phyloP scores from a whole-genome alignment of 2,797 vertebrate species.

The Meriones psammophilus region DNA sequence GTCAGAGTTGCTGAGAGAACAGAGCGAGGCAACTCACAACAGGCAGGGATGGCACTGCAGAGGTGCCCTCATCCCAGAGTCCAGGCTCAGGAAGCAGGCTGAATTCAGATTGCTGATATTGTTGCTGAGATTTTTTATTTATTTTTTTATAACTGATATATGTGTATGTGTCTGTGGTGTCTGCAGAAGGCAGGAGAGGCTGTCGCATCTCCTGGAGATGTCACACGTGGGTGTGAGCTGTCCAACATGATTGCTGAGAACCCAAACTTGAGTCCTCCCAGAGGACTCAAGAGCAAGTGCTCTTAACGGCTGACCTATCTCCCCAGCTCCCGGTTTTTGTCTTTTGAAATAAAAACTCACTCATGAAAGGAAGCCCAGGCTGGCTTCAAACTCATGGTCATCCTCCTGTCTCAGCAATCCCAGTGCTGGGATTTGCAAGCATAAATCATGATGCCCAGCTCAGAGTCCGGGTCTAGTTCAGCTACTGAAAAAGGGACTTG shows the following conservation, averaged over 20 bases:
- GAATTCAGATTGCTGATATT: not conserved
- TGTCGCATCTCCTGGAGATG: not conserved
- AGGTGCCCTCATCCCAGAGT: not conserved
- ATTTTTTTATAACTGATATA: not conserved
- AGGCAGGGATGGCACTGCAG: not conserved
- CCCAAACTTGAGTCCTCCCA: not conserved
- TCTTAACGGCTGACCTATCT: not conserved
- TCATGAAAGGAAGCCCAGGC: not conserved
- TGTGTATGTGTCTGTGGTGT: not conserved
- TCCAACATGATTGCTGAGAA: not conserved
- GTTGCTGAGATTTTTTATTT: not conserved
- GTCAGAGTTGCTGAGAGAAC: not conserved
- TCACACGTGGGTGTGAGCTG: not conserved
- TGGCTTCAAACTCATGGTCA: not conserved
- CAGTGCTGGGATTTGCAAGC: not conserved
- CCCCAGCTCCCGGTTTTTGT: not conserved
- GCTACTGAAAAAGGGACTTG: not conserved
- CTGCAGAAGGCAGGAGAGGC: not conserved
- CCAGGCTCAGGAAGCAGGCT: not conserved
- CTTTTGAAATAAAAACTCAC: not conserved
- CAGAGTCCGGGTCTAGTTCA: not conserved
- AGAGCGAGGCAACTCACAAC: not conserved
- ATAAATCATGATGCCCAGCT: not conserved
- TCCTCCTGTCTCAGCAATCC: not conserved
- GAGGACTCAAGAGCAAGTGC: too few relatives aligned